A percentile compares a stretch with the other conserved stretches of the same genome.
Conservation (phyloP, 1,140 invertebrate genomes). For the Temnothorax curvispinosus region DNA sequence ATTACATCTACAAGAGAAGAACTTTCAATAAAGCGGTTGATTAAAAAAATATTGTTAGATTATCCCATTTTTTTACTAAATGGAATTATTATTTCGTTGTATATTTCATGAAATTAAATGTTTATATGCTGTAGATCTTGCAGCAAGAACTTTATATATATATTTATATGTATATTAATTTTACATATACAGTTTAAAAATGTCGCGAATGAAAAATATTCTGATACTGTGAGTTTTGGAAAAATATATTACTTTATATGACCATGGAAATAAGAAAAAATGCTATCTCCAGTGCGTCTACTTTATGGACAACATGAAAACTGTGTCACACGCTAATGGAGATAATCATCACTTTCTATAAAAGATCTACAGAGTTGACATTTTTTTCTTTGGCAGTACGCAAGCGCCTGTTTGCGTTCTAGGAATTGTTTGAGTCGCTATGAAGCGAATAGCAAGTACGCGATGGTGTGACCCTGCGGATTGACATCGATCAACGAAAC, state of each 20-base stretch:
- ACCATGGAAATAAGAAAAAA: not conserved
- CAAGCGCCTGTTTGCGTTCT: constrained; percentile 22
- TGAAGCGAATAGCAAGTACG: constrained; percentile 28
- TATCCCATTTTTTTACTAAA: not conserved
- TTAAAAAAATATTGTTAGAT: not conserved
- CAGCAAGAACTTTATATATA: not conserved
- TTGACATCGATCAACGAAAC: constrained; percentile 77
- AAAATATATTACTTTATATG: not conserved
- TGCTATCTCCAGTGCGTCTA: not conserved
- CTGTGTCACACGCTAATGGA: constrained; percentile 2
- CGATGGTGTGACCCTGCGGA: constrained; percentile 70
- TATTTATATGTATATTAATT: too few relatives aligned
- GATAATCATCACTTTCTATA: not conserved
- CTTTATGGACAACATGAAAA: not conserved
- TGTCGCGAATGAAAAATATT: not conserved
- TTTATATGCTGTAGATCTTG: not conserved
- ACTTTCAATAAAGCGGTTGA: not conserved
- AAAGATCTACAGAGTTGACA: not conserved
- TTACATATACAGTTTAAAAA: not conserved
- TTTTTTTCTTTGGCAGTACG: constrained; percentile 1
- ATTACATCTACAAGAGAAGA: not conserved
- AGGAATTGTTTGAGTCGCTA: constrained; percentile 14
- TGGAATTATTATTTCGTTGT: not conserved
- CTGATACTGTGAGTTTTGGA: not conserved
- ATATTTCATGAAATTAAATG: not conserved